Conservation (phyloP, 1,140 invertebrate genomes). For the Procambarus clarkii region DNA sequence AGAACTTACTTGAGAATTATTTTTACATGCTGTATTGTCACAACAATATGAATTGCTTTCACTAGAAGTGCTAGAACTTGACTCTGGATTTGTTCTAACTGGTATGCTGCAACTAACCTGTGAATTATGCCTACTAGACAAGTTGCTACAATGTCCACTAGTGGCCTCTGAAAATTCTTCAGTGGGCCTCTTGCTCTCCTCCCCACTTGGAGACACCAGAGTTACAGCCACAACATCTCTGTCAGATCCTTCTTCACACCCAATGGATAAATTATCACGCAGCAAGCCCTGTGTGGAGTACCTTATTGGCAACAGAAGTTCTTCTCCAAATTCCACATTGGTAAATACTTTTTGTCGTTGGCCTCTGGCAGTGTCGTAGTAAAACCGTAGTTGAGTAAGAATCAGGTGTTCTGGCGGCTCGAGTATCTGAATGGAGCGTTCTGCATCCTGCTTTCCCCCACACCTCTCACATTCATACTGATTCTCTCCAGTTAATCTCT, state of each 20-base stretch:
- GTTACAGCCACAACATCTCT: not conserved
- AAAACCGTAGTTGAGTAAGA: slow-evolving; percentile 88
- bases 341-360: slow-evolving; percentile 75
- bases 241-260: not conserved
- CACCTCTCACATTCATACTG: slow-evolving; percentile 88
- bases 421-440: slow-evolving; percentile 83
- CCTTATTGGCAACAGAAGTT: slow-evolving; percentile 56
- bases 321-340: slow-evolving; percentile 75
- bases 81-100: not conserved
- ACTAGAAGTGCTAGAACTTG: not conserved
- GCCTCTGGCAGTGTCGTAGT: slow-evolving; percentile 80
- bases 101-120: not conserved
- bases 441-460: slow-evolving; percentile 84
- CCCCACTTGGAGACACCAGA: not conserved
- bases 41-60: not conserved
- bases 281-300: slow-evolving; percentile 35
- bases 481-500: slow-evolving; percentile 87
- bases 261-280: not conserved
- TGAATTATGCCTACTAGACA: slow-evolving; percentile 16
- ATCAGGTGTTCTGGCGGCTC: slow-evolving; percentile 86
- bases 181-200: not conserved
- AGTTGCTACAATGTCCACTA: not conserved
- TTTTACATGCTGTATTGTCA: not conserved
- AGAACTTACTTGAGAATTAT: not conserved
- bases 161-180: slow-evolving; percentile 1